Percentiles rank a stretch among this genome's conserved stretches.
Conservation (phyloP, 2,797 vertebrate species). For the Xenops minutus region DNA sequence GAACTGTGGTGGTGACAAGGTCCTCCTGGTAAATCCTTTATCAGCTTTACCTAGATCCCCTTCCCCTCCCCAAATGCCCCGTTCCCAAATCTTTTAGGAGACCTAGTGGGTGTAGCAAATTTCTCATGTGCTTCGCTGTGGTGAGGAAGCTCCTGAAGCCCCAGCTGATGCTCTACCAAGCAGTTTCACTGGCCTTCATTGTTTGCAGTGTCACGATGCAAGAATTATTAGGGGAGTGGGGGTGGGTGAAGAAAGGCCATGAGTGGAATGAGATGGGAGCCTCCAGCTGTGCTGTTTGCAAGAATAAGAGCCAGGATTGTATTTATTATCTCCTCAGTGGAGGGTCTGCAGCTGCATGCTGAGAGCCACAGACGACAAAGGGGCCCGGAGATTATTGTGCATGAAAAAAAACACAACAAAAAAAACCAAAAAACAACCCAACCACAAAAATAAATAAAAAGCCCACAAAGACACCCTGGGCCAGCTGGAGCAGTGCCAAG, state of each 20-base stretch:
- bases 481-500: neutral
- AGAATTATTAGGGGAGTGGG: neutral
- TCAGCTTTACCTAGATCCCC: neutral
- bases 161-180: neutral
- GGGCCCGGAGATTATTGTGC: neutral
- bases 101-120: neutral
- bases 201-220: neutral
- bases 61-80: neutral
- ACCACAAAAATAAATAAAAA: slow-evolving; percentile 15
- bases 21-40: neutral
- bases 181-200: neutral
- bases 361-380: neutral
- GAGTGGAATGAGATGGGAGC: neutral
- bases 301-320: slow-evolving; percentile 31
- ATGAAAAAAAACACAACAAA: neutral
- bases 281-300: slow-evolving; percentile 56
- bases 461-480: neutral
- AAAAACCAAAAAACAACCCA: neutral
- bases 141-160: neutral
- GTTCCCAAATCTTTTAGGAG: neutral
- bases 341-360: slow-evolving; percentile 44
- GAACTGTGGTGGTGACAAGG: fast-evolving
- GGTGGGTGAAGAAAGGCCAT: neutral
- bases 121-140: fast-evolving
- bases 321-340: slow-evolving; percentile 49